Conservation (phyloP, 2,797 vertebrate species). For the Sylvilagus floridanus region DNA sequence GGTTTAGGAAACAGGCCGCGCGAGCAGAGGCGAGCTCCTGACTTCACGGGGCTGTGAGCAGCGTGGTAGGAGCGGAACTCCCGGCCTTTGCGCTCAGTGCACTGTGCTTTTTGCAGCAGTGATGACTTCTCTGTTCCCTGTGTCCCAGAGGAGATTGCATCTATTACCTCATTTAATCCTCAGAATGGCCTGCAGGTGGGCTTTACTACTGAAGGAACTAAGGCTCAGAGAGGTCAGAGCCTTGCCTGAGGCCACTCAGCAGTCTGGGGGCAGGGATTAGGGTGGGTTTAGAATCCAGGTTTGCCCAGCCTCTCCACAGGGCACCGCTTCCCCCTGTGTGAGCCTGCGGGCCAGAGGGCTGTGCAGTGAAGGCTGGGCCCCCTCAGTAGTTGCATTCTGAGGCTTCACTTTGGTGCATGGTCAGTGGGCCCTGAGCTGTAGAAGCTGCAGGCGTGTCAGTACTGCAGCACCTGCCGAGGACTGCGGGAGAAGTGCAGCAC, state of each 20-base stretch:
- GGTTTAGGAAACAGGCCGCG: not conserved
- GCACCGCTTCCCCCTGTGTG: not conserved
- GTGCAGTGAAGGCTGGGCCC: not conserved
- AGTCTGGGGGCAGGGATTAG: not conserved
- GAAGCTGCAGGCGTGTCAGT: not conserved
- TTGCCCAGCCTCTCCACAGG: too few relatives aligned
- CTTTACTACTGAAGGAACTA: not conserved
- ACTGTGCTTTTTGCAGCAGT: too few relatives aligned
- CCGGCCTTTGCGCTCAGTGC: not conserved
- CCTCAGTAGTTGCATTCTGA: not conserved
- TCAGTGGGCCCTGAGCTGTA: not conserved
- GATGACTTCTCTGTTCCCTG: not conserved
- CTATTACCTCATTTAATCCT: not conserved
- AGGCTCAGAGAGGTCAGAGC: not conserved
- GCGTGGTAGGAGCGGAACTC: not conserved
- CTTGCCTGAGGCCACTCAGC: not conserved
- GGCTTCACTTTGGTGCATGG: not conserved
- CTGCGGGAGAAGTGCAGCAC: not conserved
- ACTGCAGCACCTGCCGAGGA: not conserved
- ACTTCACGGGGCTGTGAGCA: not conserved
- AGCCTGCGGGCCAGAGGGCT: not conserved
- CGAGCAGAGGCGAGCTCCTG: not conserved
- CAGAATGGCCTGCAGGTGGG: not conserved
- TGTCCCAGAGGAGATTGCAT: not conserved
- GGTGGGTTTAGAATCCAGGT: not conserved